These are phyloP conservation scores for Chelidonichthys spinosus DNA, from an alignment of 2,797 vertebrate species.

Conservation along the genomic window DNA sequence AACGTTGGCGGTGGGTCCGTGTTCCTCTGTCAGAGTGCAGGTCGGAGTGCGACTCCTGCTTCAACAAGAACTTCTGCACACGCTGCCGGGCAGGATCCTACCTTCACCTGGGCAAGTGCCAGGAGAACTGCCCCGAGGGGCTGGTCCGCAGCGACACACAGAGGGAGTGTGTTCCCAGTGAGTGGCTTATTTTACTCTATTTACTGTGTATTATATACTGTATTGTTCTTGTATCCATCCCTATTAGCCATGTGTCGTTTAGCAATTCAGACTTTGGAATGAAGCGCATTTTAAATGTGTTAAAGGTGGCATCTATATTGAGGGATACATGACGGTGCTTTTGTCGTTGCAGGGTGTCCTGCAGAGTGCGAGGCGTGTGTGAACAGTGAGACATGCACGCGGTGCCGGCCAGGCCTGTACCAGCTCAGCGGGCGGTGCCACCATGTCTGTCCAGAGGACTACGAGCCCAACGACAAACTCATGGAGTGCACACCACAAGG, in stretches of 20 bases:
- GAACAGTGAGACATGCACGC: conserved; percentile 93
- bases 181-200: conserved; percentile 56
- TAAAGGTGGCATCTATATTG: background rate
- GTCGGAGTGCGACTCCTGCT: conserved; percentile 98
- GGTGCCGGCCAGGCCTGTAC: conserved; percentile 92
- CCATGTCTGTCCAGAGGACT: conserved; percentile 92
- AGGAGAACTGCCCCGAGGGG: conserved; percentile 94
- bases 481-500: conserved; percentile 93
- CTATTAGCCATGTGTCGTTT: background rate
- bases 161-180: conserved; percentile 91
- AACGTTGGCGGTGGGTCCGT: conserved; percentile 68
- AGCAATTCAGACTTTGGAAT: conserved; percentile 8
- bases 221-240: conserved; percentile 2
- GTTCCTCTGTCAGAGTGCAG: conserved; percentile 93
- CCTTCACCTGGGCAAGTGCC: conserved; percentile 96
- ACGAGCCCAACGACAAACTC: conserved; percentile 91
- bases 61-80: conserved; percentile 99
- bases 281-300: background rate
- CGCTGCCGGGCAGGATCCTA: conserved; percentile 96
- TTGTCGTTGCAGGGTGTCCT: conserved; percentile 89
- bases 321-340: conserved; percentile 12
- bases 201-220: background rate
- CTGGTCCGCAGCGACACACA: conserved; percentile 91
- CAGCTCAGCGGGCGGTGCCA: conserved; percentile 93
- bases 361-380: conserved; percentile 94